These are phyloP conservation scores for Heteromyza rotundicornis DNA, from an alignment of 2,888 invertebrate genomes.

Conservation along the genomic window DNA sequence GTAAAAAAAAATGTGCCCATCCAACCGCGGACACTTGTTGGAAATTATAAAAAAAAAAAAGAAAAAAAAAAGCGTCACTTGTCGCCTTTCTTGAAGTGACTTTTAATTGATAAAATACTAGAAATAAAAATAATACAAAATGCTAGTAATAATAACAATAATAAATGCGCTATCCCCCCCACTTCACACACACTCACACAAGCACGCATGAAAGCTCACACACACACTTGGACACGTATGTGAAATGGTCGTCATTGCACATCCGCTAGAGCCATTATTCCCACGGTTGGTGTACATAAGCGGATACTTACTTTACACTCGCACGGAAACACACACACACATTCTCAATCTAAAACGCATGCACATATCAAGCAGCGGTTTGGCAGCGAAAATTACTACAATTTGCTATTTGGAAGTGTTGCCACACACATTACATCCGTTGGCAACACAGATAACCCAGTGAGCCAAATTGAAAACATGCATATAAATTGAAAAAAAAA, in stretches of 20 bases:
- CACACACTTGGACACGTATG: background rate
- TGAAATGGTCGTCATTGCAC: background rate
- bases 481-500: too few relatives aligned
- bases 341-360: conserved; percentile 26
- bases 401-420: too few relatives aligned
- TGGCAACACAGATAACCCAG: too few relatives aligned
- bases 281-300: conserved; percentile 8
- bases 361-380: too few relatives aligned
- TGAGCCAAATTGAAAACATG: too few relatives aligned
- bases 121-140: conserved; percentile 26
- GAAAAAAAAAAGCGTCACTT: background rate
- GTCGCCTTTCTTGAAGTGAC: conserved; percentile 53
- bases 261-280: conserved; percentile 19
- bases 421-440: too few relatives aligned
- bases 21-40: too few relatives aligned
- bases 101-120: conserved; percentile 53
- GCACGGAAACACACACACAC: background rate
- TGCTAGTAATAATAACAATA: conserved; percentile 38
- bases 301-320: conserved; percentile 28
- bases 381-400: too few relatives aligned
- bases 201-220: background rate
- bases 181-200: background rate
- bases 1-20: too few relatives aligned
- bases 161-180: conserved; percentile 36
- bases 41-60: background rate